phyloP scores from a whole-genome alignment of 2,888 invertebrate genomes.

The Hecatera dysodea region DNA sequence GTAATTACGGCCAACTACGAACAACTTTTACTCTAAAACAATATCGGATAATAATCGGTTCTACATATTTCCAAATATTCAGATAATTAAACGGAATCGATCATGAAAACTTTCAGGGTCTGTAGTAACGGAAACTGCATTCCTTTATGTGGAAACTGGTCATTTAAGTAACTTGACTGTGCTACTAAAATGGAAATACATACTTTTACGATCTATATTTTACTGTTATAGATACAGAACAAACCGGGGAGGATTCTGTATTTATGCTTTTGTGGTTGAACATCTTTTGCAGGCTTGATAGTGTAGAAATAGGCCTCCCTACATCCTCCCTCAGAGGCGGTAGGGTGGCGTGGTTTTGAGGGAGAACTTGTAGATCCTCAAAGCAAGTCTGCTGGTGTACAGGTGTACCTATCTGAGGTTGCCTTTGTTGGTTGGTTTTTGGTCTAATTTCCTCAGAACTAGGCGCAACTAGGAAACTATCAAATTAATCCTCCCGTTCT shows the following conservation, averaged over 20 bases:
- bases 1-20: conserved; percentile 30
- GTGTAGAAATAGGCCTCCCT: too few species aligned
- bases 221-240: conserved; percentile 10
- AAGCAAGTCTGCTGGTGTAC: neutral
- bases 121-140: conserved; percentile 17
- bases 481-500: too few species aligned
- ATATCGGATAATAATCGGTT: conserved; percentile 43
- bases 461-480: too few species aligned
- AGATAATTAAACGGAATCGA: conserved; percentile 27
- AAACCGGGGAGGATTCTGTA: conserved; percentile 1
- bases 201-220: conserved; percentile 28
- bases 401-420: neutral
- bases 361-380: too few species aligned
- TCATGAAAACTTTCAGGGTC: conserved; percentile 20
- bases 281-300: too few species aligned
- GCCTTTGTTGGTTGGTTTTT: neutral
- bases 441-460: neutral
- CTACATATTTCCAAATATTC: conserved; percentile 27
- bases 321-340: too few species aligned
- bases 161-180: conserved; percentile 12
- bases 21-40: conserved; percentile 41
- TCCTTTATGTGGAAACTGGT: conserved; percentile 9
- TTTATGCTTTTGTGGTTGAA: too few species aligned
- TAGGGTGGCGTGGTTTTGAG: too few species aligned
- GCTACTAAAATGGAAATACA: conserved; percentile 15